Evolutionary conservation across 2,113 vertebrate genomes (phyloP).

Genomic region (Aplodontia rufa): DNA sequence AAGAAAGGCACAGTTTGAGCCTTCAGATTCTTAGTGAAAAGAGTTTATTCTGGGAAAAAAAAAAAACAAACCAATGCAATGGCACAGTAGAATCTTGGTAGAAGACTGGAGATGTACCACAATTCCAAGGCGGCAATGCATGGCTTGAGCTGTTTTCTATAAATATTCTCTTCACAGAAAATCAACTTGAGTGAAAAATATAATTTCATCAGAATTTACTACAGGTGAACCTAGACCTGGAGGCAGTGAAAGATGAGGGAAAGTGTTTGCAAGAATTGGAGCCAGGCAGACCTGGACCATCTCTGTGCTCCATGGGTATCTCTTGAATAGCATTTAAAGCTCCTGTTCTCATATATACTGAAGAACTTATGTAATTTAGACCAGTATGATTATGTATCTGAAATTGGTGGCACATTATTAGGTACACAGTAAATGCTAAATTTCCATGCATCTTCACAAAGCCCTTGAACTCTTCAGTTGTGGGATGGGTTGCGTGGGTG

Average conservation of each 20-base stretch:
- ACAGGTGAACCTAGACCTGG: neutral
- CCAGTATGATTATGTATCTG: neutral
- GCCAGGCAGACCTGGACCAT: neutral
- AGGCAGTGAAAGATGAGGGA: neutral
- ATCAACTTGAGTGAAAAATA: neutral
- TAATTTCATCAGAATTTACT: neutral
- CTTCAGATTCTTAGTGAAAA: neutral
- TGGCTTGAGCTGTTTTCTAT: neutral
- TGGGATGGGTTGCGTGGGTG: neutral
- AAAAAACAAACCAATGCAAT: neutral
- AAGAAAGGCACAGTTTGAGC: neutral
- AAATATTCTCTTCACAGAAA: neutral
- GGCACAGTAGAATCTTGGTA: fast-evolving
- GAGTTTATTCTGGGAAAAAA: neutral
- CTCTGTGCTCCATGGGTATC: too few species aligned
- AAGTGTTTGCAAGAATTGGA: neutral
- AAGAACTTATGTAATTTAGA: neutral
- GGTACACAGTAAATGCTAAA: neutral
- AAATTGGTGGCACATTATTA: neutral
- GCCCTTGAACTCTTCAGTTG: neutral
- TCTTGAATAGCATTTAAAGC: neutral
- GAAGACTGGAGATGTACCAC: neutral
- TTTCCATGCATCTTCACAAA: neutral
- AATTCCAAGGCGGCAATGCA: neutral
- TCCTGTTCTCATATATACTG: neutral